A percentile compares a stretch with the other conserved stretches of the same genome.
phyloP scores from a whole-genome alignment of 2,888 invertebrate species.

The Tenthredo livida region DNA sequence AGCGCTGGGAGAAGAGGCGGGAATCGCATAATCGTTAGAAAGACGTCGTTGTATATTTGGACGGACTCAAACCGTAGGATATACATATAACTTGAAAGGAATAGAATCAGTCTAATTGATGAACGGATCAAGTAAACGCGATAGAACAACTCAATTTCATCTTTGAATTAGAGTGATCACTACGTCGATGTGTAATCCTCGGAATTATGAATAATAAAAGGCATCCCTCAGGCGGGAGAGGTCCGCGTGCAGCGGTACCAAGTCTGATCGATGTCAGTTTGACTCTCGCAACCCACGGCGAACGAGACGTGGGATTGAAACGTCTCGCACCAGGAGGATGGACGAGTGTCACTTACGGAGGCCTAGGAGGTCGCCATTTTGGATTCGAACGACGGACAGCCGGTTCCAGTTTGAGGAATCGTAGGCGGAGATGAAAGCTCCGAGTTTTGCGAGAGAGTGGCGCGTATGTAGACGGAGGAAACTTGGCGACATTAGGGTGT shows the following conservation, averaged over 20 bases:
- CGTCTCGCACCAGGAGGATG: slow-evolving; percentile 68
- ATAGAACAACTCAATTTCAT: slow-evolving; percentile 10
- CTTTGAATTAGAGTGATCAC: background rate
- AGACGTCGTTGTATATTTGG: slow-evolving; percentile 29
- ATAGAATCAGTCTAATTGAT: background rate
- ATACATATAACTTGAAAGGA: slow-evolving; percentile 7
- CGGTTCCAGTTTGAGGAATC: slow-evolving; percentile 75
- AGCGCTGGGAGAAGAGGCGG: background rate
- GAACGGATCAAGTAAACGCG: slow-evolving; percentile 1
- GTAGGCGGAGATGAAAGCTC: slow-evolving; percentile 77
- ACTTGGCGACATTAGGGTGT: background rate
- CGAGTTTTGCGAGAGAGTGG: slow-evolving; percentile 59
- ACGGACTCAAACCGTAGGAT: background rate
- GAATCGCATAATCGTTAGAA: background rate
- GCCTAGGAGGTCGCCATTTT: slow-evolving; percentile 69
- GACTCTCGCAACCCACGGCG: slow-evolving; percentile 14
- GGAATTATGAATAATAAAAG: slow-evolving; percentile 33
- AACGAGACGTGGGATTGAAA: slow-evolving; percentile 72
- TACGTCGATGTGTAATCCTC: background rate
- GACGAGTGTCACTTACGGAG: slow-evolving; percentile 72
- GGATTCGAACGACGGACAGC: slow-evolving; percentile 66
- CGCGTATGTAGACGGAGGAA: background rate
- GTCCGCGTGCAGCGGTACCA: background rate
- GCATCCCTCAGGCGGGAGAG: background rate
- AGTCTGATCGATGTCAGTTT: slow-evolving; percentile 47